Base-by-base conservation (phyloP, 2,888 invertebrate species). In the Osmoderma eremita region DNA sequence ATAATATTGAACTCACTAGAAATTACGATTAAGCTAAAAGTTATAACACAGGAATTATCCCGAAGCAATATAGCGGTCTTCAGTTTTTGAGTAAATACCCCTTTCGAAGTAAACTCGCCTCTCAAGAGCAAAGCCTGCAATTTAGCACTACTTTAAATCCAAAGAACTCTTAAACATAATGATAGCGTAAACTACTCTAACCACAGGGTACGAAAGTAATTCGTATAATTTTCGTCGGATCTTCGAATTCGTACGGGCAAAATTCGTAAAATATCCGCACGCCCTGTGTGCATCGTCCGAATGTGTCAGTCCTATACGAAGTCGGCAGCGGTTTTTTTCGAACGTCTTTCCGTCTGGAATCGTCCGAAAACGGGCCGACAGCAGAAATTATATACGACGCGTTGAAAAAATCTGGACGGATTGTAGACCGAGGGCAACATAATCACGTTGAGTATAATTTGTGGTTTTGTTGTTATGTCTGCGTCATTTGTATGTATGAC, bases 161-260 rank as follows among this genome's bases (percentile, higher is more conserved):
- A 61, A 61, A 30, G 45, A 61, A 61, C 58, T 61, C 45, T 61
- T 61, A 61, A 58, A 48, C 17, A 45, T 61, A 61, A 61, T 61
- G 48, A 61, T 42, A 61, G 58, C 15, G 45, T 48, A 61, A 61
- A 45, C 58, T 48, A 45, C 30, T 15, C n/a, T 61, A 61, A 61
- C 24, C 18, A 61, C 45, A 30, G 58, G 58, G 30, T 61, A 61
- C 20, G 13, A 30, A 45, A 61, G 42, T 45, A 61, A 61, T 61
- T 17, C 58, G 36, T 61, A 61, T 61, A 61, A 61, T 61, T 61
- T 61, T 30, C 12, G 58, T 48, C 24, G 58, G 24, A 61, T 61
- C 58, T 61, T 36, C 18, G 41, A 45, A 61, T 45, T 45, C 58
- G 58, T 45, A 61, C 24, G 18, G 41, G 41, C 45, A 36, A 61